These are phyloP conservation scores for Cataglyphis hispanica DNA, from an alignment of 1,140 invertebrate species.

Conservation along the genomic window DNA sequence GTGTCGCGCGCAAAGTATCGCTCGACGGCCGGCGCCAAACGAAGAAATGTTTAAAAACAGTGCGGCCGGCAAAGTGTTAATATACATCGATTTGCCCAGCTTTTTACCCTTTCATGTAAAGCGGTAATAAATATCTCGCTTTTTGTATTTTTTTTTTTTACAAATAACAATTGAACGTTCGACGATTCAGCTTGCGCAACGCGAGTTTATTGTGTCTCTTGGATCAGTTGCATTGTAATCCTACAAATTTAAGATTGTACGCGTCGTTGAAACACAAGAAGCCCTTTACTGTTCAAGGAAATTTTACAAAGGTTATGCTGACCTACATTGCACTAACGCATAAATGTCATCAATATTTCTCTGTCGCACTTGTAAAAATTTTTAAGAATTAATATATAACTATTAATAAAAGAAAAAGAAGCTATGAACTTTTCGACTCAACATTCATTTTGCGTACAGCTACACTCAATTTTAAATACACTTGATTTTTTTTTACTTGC, in stretches of 20 bases:
- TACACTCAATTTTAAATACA: neutral
- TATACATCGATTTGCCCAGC: neutral
- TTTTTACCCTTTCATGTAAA: neutral
- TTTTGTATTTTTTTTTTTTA: neutral
- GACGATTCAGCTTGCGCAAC: neutral
- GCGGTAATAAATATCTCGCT: neutral
- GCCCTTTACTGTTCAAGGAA: constrained; percentile 22
- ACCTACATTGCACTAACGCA: constrained; percentile 22
- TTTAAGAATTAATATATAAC: neutral
- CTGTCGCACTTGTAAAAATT: neutral
- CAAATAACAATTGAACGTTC: neutral
- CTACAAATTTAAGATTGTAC: constrained; percentile 11
- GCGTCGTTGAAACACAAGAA: constrained; percentile 34
- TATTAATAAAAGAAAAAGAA: neutral
- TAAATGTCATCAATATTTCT: constrained; percentile 30
- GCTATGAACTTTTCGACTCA: neutral
- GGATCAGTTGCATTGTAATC: constrained; percentile 9
- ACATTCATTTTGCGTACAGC: neutral
- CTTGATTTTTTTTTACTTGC: neutral
- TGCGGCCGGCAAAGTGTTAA: no score
- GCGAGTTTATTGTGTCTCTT: neutral
- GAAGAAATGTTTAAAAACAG: no score
- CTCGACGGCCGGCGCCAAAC: no score
- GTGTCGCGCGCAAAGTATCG: no score
- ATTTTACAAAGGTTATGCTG: constrained; percentile 27